Percentiles rank a stretch among this genome's conserved stretches.
These are phyloP conservation scores for Camponotus floridanus DNA, from an alignment of 1,140 invertebrate species.

Conservation along the genomic window DNA sequence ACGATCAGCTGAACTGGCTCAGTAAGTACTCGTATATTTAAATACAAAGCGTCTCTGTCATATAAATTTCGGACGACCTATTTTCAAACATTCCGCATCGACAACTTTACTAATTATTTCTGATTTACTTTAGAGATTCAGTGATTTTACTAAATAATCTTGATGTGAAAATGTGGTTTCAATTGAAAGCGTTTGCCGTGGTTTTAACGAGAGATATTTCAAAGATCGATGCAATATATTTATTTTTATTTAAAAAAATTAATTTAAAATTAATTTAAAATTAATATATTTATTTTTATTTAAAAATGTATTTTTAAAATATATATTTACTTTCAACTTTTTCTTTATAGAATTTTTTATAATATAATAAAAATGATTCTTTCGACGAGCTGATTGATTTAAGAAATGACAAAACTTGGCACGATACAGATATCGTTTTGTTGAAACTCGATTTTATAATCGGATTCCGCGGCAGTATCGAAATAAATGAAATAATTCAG, in stretches of 20 bases:
- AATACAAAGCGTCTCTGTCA: not conserved
- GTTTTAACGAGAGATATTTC: too few species aligned
- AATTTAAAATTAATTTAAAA: too few species aligned
- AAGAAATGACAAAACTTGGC: not conserved
- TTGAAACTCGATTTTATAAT: constrained; percentile 10
- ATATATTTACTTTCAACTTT: not conserved
- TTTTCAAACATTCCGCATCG: not conserved
- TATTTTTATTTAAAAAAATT: too few species aligned
- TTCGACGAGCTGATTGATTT: not conserved
- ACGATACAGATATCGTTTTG: not conserved
- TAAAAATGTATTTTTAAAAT: too few species aligned
- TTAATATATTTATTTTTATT: not conserved
- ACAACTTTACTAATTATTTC: not conserved
- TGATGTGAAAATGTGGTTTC: too few species aligned
- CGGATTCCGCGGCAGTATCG: not conserved
- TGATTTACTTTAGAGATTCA: too few species aligned
- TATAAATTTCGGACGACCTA: not conserved
- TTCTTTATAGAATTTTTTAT: not conserved
- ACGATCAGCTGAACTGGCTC: constrained; percentile 91
- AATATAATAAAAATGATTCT: not conserved
- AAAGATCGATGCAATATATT: not conserved
- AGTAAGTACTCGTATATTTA: constrained; percentile 84
- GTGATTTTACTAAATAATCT: too few species aligned
- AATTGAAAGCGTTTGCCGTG: too few species aligned
- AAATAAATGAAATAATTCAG: constrained; percentile 20